Percentiles rank a stretch among this genome's conserved stretches.
phyloP scores from a whole-genome alignment of 2,113 vertebrate species.

The Halcyon senegalensis region DNA sequence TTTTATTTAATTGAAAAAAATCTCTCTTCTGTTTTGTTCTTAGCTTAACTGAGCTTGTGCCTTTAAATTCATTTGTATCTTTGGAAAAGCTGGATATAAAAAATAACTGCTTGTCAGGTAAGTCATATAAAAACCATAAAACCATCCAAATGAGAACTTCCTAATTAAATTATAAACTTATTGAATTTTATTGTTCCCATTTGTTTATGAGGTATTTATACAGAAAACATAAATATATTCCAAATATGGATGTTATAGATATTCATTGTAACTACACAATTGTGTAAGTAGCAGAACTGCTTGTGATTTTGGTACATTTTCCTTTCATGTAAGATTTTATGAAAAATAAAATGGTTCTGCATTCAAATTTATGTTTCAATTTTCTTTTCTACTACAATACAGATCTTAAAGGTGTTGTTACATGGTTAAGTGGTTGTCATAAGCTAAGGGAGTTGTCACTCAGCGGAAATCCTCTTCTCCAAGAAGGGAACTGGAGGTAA shows the following conservation, averaged over 20 bases:
- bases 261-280: background rate
- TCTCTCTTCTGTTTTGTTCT: constrained; percentile 39
- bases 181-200: background rate
- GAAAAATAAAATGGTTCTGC: background rate
- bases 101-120: constrained; percentile 93
- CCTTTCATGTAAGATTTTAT: background rate
- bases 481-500: constrained; percentile 89
- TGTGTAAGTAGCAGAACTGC: background rate
- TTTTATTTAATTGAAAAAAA: background rate
- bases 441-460: constrained; percentile 81
- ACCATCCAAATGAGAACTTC: background rate
- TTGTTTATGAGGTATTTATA: background rate
- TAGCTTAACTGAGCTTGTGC: constrained; percentile 84
- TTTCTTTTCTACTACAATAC: background rate
- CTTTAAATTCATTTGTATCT: constrained; percentile 83
- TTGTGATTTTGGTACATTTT: background rate
- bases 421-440: constrained; percentile 77
- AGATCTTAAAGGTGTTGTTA: constrained; percentile 81
- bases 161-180: background rate
- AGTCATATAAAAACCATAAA: constrained; percentile 39
- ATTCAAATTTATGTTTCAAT: background rate
- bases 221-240: background rate
- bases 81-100: constrained; percentile 85
- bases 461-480: constrained; percentile 87
- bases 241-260: background rate